A percentile compares a stretch with the other conserved stretches of the same genome.
Evolutionary conservation across 1,140 invertebrate genomes (phyloP).

Genomic region (Drosophila repleta): DNA sequence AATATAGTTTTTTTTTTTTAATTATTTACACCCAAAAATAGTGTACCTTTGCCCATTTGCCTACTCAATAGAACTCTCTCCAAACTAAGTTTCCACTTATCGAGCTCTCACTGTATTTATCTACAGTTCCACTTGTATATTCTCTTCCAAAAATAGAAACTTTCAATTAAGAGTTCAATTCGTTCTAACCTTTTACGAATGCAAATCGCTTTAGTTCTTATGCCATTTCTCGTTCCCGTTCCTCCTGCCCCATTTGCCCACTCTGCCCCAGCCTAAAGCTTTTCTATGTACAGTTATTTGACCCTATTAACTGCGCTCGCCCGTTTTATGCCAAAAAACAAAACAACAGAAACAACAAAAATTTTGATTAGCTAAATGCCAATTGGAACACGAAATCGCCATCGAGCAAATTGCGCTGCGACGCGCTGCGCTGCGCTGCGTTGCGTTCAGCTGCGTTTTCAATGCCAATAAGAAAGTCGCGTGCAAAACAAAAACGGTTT

Average conservation of each 20-base stretch:
- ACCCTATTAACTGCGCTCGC: conserved; percentile 30
- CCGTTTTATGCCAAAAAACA: conserved; percentile 25
- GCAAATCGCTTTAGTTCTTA: conserved; percentile 10
- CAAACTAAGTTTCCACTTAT: not conserved
- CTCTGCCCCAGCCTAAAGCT: not conserved
- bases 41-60: no score
- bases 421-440: conserved; percentile 1
- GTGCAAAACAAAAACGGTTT: conserved; percentile 59
- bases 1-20: no score
- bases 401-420: conserved; percentile 34
- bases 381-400: conserved; percentile 39
- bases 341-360: conserved; percentile 1
- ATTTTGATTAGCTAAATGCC: conserved; percentile 38
- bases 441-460: conserved; percentile 27
- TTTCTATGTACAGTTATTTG: conserved; percentile 39
- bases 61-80: not conserved
- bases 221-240: not conserved
- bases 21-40: no score
- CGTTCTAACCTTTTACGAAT: conserved; percentile 11
- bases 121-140: not conserved
- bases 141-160: not conserved
- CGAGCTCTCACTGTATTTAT: not conserved
- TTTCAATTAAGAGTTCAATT: conserved; percentile 18
- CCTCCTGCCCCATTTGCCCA: not conserved
- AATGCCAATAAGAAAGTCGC: conserved; percentile 79